Percentiles rank a stretch among this genome's conserved stretches.
Conservation (phyloP, 2,797 vertebrate species). For the Cirrhinus molitorella region DNA sequence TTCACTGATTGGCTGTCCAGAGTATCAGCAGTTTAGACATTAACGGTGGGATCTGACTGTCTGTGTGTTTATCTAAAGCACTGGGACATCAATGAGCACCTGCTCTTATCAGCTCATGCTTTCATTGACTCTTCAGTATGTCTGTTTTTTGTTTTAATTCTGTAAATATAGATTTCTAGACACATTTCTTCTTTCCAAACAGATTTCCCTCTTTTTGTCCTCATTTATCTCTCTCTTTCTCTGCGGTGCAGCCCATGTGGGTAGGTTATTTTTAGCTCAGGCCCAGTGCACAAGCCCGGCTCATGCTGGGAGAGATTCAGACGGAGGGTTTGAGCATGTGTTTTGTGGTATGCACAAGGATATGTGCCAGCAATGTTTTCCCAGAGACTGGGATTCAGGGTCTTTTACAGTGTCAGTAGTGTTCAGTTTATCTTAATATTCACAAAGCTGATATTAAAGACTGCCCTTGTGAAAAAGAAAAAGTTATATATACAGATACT, state of each 20-base stretch:
- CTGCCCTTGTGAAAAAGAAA: too few relatives aligned
- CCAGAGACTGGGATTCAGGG: neutral
- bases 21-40: neutral
- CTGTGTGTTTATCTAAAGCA: neutral
- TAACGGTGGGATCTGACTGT: neutral
- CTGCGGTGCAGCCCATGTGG: neutral
- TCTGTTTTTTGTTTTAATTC: neutral
- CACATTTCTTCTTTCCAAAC: neutral
- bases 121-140: neutral
- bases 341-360: slow-evolving; percentile 10
- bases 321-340: slow-evolving; percentile 3
- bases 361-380: neutral
- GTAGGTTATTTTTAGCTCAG: slow-evolving; percentile 14
- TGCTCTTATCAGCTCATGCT: neutral
- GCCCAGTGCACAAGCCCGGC: neutral
- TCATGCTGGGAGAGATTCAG: neutral
- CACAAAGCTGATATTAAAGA: too few relatives aligned
- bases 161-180: neutral
- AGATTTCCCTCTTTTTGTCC: slow-evolving; percentile 1
- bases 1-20: neutral
- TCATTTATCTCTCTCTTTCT: neutral
- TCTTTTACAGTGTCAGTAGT: neutral
- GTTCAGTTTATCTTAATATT: too few relatives aligned
- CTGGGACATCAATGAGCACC: neutral
- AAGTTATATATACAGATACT: too few relatives aligned